These are phyloP conservation scores for Osedax frankpressi DNA, from an alignment of 2,888 invertebrate species.

Conservation along the genomic window DNA sequence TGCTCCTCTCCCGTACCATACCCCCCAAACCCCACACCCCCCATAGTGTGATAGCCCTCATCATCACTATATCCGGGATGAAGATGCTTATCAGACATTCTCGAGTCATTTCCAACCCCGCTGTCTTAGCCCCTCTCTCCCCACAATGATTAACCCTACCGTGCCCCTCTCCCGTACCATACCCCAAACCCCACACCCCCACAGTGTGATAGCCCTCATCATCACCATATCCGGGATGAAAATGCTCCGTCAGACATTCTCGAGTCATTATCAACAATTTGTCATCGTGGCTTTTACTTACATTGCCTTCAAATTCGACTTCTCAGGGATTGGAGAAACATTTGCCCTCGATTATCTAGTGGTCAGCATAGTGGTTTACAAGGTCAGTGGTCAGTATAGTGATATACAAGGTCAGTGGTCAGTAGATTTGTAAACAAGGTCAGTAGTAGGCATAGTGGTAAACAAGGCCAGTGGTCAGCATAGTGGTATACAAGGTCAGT, in stretches of 20 bases:
- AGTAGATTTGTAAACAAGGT: too few species aligned
- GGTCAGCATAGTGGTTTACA: slow-evolving; percentile 71
- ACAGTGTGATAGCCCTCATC: slow-evolving; percentile 62
- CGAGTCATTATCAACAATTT: slow-evolving; percentile 79
- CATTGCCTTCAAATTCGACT: slow-evolving; percentile 74
- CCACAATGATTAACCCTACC: background rate
- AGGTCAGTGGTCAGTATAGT: slow-evolving; percentile 56
- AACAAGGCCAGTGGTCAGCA: too few species aligned
- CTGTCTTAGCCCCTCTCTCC: background rate
- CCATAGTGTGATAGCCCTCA: too few species aligned
- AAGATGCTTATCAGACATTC: slow-evolving; percentile 72
- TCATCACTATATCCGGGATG: too few species aligned
- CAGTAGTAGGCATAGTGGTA: too few species aligned
- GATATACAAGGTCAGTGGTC: too few species aligned
- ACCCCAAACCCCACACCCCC: background rate
- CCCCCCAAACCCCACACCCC: background rate
- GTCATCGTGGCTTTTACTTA: slow-evolving; percentile 77
- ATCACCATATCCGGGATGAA: slow-evolving; percentile 76
- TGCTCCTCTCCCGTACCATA: too few species aligned
- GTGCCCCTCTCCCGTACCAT: background rate
- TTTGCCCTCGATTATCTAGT: slow-evolving; percentile 86
- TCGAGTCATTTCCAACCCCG: background rate
- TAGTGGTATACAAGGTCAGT: too few species aligned
- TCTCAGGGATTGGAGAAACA: slow-evolving; percentile 61
- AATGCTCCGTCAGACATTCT: slow-evolving; percentile 70